Evolutionary conservation across 2,888 invertebrate species (phyloP), one percentile per base, ranked within the genome.

Genomic region (Ormyrus labotus): DNA sequence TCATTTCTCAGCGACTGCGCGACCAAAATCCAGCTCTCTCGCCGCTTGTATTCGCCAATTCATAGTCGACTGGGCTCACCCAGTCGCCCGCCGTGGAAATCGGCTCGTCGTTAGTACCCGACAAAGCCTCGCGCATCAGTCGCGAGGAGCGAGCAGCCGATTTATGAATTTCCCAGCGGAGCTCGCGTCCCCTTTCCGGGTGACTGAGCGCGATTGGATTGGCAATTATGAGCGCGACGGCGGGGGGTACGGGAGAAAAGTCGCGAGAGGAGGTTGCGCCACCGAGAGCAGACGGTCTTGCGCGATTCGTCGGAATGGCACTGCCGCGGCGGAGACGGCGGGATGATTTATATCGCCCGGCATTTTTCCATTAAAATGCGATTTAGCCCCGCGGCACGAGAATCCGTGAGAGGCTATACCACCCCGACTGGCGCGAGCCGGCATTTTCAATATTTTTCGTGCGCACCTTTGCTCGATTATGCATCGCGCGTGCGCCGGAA

Each of bases 161-260:
- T 69, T 81, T 70, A 75, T 74, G 78, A 81, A 81, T 75, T 78
- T 81, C 71, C 74, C 78, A 51, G 60, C 57, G 73, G 68, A 67
- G 58, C 48, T 58, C 10, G 47, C 83, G 80, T 81, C 75, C 78
- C 83, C 80, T 83, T 34, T 84, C 76, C 82, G 80, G 69, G 71
- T 78, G 81, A 82, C 83, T 83, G 82, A 83, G 63, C 78, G 82
- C 77, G 78, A 83, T 83, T 80, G 82, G 83, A 84, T 84, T 83
- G 84, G 81, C 82, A 85, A 84, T 85, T 84, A 85, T 83, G 82
- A 83, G 71, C 67, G 70, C 70, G 75, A 68, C 69, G 72, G 80
- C 71, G 13, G 71, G 34, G 47, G 8, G 2, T 19, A 19, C 2
- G 8, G 48, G 60, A 61, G 50, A 74, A 50, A 47, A 48, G 65